Evolutionary conservation across 2,888 invertebrate genomes (phyloP).

Genomic region (Polymixis lichenea): DNA sequence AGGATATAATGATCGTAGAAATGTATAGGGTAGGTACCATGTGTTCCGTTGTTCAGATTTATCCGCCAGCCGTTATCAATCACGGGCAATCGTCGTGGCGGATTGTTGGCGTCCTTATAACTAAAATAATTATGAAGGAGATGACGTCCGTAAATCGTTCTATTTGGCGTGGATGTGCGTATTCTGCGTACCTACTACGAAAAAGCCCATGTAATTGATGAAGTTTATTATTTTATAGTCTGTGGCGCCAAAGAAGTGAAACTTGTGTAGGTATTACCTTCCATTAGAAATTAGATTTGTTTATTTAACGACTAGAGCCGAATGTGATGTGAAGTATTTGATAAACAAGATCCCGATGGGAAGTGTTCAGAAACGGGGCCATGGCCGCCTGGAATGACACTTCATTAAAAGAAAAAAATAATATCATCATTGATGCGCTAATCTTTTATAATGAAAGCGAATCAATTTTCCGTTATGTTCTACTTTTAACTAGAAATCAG

Average conservation of each 20-base stretch:
- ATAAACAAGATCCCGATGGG: neutral
- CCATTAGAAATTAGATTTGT: constrained; percentile 24
- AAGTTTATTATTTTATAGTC: constrained; percentile 39
- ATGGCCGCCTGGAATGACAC: neutral
- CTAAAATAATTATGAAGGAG: constrained; percentile 40
- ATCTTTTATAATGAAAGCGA: neutral
- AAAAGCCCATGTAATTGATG: neutral
- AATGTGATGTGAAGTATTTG: constrained; percentile 20
- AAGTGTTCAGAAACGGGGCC: neutral
- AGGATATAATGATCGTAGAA: constrained; percentile 22
- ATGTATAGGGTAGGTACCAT: constrained; percentile 5
- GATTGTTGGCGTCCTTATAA: constrained; percentile 26
- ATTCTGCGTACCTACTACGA: constrained; percentile 3
- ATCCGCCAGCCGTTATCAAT: constrained; percentile 41
- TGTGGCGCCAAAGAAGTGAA: constrained; percentile 25
- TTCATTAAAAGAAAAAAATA: neutral
- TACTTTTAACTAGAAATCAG: neutral
- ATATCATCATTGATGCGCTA: too few relatives aligned
- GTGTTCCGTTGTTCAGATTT: constrained; percentile 21
- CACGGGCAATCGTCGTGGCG: constrained; percentile 47
- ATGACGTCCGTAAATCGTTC: constrained; percentile 20
- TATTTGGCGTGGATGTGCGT: neutral
- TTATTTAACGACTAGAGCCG: constrained; percentile 1
- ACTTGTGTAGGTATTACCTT: constrained; percentile 33
- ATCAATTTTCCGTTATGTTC: neutral